phyloP scores from a whole-genome alignment of 2,113 vertebrate genomes.

The Leptosomus discolor region DNA sequence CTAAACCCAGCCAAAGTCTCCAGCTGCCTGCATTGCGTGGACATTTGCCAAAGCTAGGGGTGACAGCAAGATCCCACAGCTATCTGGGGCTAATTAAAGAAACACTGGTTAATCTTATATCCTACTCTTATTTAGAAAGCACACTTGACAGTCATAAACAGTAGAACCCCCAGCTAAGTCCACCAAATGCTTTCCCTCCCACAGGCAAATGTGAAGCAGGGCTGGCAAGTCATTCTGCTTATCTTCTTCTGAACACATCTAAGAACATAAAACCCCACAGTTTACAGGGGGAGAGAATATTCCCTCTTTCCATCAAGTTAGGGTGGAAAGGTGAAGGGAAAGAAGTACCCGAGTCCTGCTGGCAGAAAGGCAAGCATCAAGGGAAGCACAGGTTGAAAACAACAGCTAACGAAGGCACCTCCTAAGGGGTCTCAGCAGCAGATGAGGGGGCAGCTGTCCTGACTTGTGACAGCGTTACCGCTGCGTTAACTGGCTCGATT shows the following conservation, averaged over 20 bases:
- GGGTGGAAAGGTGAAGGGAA: background rate
- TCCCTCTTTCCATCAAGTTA: background rate
- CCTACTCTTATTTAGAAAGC: background rate
- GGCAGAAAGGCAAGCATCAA: background rate
- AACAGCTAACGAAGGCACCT: background rate
- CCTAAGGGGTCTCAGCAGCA: background rate
- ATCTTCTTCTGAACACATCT: background rate
- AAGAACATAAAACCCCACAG: background rate
- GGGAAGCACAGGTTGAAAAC: background rate
- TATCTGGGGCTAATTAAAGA: background rate
- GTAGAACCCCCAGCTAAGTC: background rate
- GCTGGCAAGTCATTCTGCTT: background rate
- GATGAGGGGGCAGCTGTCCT: background rate
- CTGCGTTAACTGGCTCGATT: background rate
- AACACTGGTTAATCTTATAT: background rate
- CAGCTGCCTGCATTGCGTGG: background rate
- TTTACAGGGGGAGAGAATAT: background rate
- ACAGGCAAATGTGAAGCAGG: background rate
- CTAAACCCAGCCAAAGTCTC: background rate
- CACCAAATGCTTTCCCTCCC: background rate
- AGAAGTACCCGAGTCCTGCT: background rate
- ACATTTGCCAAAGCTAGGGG: background rate
- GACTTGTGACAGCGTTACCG: background rate
- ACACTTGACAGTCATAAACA: background rate
- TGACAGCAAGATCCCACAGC: background rate